Conservation (phyloP, 2,888 invertebrate genomes). For the Brachylomia viminalis region DNA sequence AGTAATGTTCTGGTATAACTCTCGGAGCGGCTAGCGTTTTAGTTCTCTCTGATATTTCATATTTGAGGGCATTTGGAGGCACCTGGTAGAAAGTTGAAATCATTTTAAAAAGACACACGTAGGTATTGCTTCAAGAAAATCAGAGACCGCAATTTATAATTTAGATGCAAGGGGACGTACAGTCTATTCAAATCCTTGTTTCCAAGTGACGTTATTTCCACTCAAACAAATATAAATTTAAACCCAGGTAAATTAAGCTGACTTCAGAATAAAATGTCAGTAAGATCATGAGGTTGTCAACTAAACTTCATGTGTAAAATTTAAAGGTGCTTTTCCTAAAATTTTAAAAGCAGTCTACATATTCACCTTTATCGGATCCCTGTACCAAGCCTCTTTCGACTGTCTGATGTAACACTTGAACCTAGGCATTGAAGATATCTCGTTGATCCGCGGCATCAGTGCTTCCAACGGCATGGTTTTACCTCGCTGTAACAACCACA, state of each 20-base stretch:
- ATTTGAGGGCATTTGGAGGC: slow-evolving; percentile 80
- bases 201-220: neutral
- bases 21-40: slow-evolving; percentile 83
- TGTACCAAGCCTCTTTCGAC: slow-evolving; percentile 83
- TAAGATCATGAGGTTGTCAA: neutral
- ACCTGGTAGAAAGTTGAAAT: slow-evolving; percentile 75
- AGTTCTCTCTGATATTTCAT: slow-evolving; percentile 81
- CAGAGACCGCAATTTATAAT: neutral
- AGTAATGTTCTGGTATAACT: slow-evolving; percentile 68
- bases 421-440: slow-evolving; percentile 73
- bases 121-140: neutral
- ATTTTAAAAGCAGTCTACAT: neutral
- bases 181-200: slow-evolving; percentile 4
- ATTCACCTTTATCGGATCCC: slow-evolving; percentile 83
- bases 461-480: slow-evolving; percentile 73
- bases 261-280: neutral
- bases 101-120: neutral
- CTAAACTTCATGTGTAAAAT: neutral
- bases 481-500: slow-evolving; percentile 77
- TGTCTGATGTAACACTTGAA: slow-evolving; percentile 81
- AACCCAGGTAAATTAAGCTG: neutral
- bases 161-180: neutral
- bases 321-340: neutral
- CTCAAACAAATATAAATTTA: neutral
- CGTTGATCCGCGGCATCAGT: slow-evolving; percentile 80